Percentiles rank a stretch among this genome's conserved stretches.
These are phyloP conservation scores for Amiota communis DNA, from an alignment of 2,888 invertebrate genomes.

Conservation along the genomic window DNA sequence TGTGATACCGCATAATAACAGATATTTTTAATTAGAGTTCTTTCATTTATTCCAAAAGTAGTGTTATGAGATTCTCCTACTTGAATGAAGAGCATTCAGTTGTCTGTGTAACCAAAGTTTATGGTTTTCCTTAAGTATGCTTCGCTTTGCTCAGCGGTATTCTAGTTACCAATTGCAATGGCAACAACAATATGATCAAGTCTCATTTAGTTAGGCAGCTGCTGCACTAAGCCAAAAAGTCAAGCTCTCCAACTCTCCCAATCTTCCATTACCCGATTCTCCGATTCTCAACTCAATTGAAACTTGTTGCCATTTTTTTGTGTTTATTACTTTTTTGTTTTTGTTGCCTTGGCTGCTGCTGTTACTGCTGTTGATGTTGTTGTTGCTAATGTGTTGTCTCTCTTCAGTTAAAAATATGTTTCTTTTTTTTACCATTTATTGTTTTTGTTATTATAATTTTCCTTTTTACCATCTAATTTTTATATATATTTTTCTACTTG, in stretches of 20 bases:
- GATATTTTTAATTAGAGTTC: too few relatives aligned
- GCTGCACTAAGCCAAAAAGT: neutral
- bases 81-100: too few relatives aligned
- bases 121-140: neutral
- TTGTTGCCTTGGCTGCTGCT: neutral
- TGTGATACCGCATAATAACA: too few relatives aligned
- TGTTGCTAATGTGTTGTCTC: neutral
- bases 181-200: constrained; percentile 8
- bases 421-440: neutral
- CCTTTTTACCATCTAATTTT: constrained; percentile 11
- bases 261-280: neutral
- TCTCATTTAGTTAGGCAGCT: neutral
- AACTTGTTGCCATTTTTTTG: constrained; percentile 24
- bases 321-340: neutral
- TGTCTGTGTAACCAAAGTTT: neutral
- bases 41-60: too few relatives aligned
- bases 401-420: constrained; percentile 20
- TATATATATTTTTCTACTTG: constrained; percentile 2
- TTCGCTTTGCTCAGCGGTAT: constrained; percentile 3
- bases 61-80: too few relatives aligned
- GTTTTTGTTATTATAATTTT: constrained; percentile 14
- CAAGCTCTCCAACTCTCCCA: neutral
- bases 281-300: neutral
- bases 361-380: constrained; percentile 4
- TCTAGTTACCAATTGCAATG: neutral